Evolutionary conservation across 2,888 invertebrate species (phyloP), one percentile per base, ranked within the genome.

Genomic region (Pollenia angustigena): DNA sequence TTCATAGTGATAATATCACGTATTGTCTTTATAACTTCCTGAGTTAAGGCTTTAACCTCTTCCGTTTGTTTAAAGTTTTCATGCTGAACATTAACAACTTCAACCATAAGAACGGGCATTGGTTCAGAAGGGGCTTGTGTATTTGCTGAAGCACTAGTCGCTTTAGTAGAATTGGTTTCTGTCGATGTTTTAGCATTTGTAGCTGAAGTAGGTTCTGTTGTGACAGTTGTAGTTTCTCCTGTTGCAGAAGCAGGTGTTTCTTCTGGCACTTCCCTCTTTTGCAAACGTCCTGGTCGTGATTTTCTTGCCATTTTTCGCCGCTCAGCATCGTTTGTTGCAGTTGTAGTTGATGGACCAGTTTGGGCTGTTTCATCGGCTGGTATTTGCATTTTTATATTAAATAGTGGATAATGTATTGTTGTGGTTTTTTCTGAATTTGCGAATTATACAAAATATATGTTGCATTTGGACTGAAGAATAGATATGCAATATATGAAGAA

Each of bases 1-100:
- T 99, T 99, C 94, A 99, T 95, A 88, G 98, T 97, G 87, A 99
- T 99, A 84, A 99, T 99, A 94, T 99, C 99, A 78, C 99, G 95
- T 88, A 99, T 98, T 0, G 99, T 99, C 94, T 99, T 98, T 64
- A 99, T 98, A 82, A 99, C 96, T 94, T 99, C 99, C 93, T 99
- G 98, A 0, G 98, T 99, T 80, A 99, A 92, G 0, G 99, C 99
- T 94, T 99, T 99, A 14, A 99, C 97, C 94, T 99, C 99, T 91
- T 98, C 98, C 0, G 97, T 98, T 92, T 97, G 97, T 88, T 96
- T 95, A 92, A 97, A 99, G 89, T 97, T 96, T 87, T 98, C 96
- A 90, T 98, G 97, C 80, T 95, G 95, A 75, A 99, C 93, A 94
- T 99, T 99, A 92, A 98, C 98, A 32, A 98, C 98, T 94, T 99